These are phyloP conservation scores for Petrocephalus zakoni DNA, from an alignment of 2,113 vertebrate genomes.

Conservation along the genomic window DNA sequence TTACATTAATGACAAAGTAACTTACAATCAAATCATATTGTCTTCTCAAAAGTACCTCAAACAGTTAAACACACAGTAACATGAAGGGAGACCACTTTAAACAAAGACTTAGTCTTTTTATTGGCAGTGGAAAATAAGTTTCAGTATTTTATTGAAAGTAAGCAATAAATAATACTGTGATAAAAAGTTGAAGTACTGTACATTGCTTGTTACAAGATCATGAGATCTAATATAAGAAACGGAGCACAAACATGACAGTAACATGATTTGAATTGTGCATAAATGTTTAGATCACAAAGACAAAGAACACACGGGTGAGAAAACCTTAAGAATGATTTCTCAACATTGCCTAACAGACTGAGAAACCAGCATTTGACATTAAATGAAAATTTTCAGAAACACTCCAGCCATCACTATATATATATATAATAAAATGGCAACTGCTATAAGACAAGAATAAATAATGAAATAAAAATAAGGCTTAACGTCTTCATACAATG, in stretches of 20 bases:
- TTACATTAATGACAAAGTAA: background rate
- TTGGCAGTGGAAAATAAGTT: constrained; percentile 88
- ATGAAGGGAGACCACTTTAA: constrained; percentile 5
- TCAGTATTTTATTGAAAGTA: constrained; percentile 99
- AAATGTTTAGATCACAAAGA: constrained; percentile 55
- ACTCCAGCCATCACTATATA: constrained; percentile 39
- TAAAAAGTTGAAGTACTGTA: constrained; percentile 99
- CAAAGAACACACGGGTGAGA: constrained; percentile 61
- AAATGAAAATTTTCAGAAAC: constrained; percentile 44
- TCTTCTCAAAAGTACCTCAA: background rate
- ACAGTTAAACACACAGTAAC: background rate
- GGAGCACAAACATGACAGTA: constrained; percentile 65
- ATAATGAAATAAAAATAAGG: constrained; percentile 76
- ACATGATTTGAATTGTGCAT: constrained; percentile 71
- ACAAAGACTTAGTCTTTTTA: constrained; percentile 53
- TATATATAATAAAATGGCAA: constrained; percentile 46
- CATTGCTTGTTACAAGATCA: constrained; percentile 89
- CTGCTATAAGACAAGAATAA: constrained; percentile 39
- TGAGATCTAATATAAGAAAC: constrained; percentile 67
- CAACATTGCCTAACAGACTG: constrained; percentile 16
- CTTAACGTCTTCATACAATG: constrained; percentile 62
- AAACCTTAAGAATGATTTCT: constrained; percentile 42
- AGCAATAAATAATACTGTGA: constrained; percentile 99
- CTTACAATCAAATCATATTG: background rate
- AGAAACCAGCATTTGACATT: constrained; percentile 44